phyloP scores from a whole-genome alignment of 2,113 vertebrate genomes.

The Stigmatopora nigra region DNA sequence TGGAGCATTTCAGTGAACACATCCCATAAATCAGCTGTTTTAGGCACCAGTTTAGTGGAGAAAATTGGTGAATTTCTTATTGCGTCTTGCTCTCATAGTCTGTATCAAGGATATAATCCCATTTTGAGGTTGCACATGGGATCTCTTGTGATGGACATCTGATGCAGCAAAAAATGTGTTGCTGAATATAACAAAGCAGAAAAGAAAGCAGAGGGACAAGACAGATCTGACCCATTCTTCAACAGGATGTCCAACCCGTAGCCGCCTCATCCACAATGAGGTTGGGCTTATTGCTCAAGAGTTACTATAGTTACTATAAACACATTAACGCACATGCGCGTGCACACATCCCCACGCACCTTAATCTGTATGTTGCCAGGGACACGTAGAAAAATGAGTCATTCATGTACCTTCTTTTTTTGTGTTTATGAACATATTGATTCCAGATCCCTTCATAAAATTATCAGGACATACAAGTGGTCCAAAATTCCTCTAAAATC shows the following conservation, averaged over 20 bases:
- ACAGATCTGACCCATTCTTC: slow-evolving; percentile 57
- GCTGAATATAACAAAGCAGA: slow-evolving; percentile 62
- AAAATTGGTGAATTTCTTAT: neutral
- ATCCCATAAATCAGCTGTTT: no score
- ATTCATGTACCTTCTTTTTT: neutral
- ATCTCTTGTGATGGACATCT: slow-evolving; percentile 55
- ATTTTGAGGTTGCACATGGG: slow-evolving; percentile 51
- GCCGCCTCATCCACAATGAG: slow-evolving; percentile 44
- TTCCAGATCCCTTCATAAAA: neutral
- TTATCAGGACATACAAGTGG: neutral
- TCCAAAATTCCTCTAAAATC: neutral
- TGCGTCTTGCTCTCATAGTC: slow-evolving; percentile 23
- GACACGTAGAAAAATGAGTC: slow-evolving; percentile 1
- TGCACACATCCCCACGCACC: slow-evolving; percentile 13
- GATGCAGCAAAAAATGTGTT: slow-evolving; percentile 65
- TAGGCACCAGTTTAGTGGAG: neutral
- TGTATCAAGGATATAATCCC: slow-evolving; percentile 53
- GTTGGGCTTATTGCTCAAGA: slow-evolving; percentile 55
- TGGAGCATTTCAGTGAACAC: no score
- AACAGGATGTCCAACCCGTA: slow-evolving; percentile 49
- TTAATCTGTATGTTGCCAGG: neutral
- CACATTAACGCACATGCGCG: slow-evolving; percentile 18
- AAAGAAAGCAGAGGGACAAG: slow-evolving; percentile 31
- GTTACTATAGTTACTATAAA: slow-evolving; percentile 62
- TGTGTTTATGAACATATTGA: neutral